These are phyloP conservation scores for Lasius fuliginosus DNA, from an alignment of 2,888 invertebrate genomes.

Conservation along the genomic window DNA sequence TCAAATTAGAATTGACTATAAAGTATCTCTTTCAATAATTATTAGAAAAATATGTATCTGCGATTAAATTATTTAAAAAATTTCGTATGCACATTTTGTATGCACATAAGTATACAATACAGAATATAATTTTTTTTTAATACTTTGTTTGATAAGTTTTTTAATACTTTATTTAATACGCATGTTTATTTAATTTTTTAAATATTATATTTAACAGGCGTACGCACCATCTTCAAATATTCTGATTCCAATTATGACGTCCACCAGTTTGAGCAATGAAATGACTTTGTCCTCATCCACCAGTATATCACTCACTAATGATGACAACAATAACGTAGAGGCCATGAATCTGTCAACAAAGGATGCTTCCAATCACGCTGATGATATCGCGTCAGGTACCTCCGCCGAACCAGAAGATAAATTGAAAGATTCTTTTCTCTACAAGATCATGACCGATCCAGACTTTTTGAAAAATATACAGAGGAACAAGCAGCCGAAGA, in stretches of 20 bases:
- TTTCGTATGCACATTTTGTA: not conserved
- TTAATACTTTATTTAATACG: not conserved
- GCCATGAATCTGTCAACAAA: conserved; percentile 77
- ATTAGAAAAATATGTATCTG: not conserved
- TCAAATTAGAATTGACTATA: not conserved
- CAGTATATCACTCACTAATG: not conserved
- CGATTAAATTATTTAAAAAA: not conserved
- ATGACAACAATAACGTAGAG: conserved; percentile 54
- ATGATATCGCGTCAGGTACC: conserved; percentile 19
- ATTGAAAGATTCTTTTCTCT: conserved; percentile 80
- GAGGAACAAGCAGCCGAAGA: conserved; percentile 61
- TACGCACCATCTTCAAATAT: conserved; percentile 21
- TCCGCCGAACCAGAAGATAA: conserved; percentile 61
- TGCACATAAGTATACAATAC: not conserved
- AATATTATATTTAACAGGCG: conserved; percentile 16
- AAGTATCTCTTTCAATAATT: not conserved
- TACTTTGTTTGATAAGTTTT: too few relatives aligned
- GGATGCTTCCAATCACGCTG: conserved; percentile 32
- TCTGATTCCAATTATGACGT: conserved; percentile 1
- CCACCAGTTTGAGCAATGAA: conserved; percentile 1
- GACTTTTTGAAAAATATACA: conserved; percentile 76
- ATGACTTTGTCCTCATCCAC: conserved; percentile 9
- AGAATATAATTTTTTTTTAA: not conserved
- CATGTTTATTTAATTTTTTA: not conserved
- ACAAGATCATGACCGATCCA: conserved; percentile 83